Percentiles rank a stretch among this genome's conserved stretches.
Conservation (phyloP, 1,140 invertebrate species). For the Thereuonema tuberculata region DNA sequence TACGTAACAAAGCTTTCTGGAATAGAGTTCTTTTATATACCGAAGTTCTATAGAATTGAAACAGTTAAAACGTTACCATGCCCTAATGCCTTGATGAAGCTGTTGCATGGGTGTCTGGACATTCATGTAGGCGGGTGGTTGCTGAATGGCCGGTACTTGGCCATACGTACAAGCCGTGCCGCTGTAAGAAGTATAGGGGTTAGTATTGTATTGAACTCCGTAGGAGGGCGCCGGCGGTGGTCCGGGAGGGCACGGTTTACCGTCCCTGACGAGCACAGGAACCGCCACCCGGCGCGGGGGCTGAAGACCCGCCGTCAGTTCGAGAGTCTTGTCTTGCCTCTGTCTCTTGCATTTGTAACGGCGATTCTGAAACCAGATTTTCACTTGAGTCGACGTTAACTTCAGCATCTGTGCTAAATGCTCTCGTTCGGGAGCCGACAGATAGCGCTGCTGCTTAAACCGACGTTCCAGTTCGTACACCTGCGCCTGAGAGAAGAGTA, state of each 20-base stretch:
- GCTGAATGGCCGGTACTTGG: neutral
- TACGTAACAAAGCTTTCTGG: too few relatives aligned
- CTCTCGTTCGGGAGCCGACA: constrained; percentile 52
- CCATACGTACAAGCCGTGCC: neutral
- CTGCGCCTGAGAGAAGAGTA: constrained; percentile 86
- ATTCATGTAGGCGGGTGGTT: constrained; percentile 3
- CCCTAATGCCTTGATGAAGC: constrained; percentile 14
- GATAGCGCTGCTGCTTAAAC: constrained; percentile 51
- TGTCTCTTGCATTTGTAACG: constrained; percentile 45
- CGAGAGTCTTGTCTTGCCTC: constrained; percentile 18
- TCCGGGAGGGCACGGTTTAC: constrained; percentile 32
- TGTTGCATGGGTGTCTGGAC: neutral
- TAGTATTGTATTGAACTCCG: neutral
- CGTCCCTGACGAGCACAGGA: constrained; percentile 35
- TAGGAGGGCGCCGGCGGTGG: neutral
- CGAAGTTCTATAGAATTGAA: too few relatives aligned
- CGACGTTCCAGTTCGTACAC: constrained; percentile 49
- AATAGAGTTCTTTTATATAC: too few relatives aligned
- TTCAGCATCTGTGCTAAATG: constrained; percentile 41
- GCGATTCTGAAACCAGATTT: constrained; percentile 50
- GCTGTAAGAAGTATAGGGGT: neutral
- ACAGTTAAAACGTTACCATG: constrained; percentile 12
- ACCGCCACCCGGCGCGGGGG: constrained; percentile 33
- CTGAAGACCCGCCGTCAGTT: constrained; percentile 4
- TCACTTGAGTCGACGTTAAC: constrained; percentile 39